Base-by-base conservation (phyloP, 2,888 invertebrate genomes). In the Lypha dubia region DNA sequence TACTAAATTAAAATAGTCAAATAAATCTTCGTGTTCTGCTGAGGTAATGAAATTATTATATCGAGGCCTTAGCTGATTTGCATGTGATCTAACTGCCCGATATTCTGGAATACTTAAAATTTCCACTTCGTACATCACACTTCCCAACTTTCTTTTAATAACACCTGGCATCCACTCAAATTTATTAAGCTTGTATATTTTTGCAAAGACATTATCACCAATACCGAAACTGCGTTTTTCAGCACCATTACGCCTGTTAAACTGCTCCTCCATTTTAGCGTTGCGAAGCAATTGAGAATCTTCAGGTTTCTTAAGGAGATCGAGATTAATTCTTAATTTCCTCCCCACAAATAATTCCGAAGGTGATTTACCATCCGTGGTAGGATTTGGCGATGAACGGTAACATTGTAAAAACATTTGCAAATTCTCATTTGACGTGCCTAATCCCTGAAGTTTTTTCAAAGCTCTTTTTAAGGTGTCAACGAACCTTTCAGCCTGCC, bases 291-390 rank as follows among this genome's bases (percentile, higher is more conserved):
- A 5, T 13, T 15, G 3, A 9, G 35, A 20, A 32, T 63, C 28
- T n/a, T 32, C 1, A 15, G 63, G 53, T 22, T 75, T 63, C 28
- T 53, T 75, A 11, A 79, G 20, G 32, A 79, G 32, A 20, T 79
- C 70, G 0, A 70, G 7, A 41, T 56, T 74, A 7, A 20, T 74
- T 15, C 53, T 68, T 28, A 77, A 8, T 41, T 32, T 77, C 13
- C 70, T 79, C 20, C 70, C 79, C 32, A 79, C 22, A 60, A 77
- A 77, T 41, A 67, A 58, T 70, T 74, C 63, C 13, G 63, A 22
- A 20, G 74, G 53, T 4, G 62, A 22, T 63, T 74, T 63, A 8
- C 38, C 56, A 13, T 20, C 15, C 0, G 22, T 22, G 3, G 15
- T 70, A 8, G 51, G 51, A 51, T 51, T 63, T 51, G 74, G 60